Evolutionary conservation across 1,140 invertebrate genomes (phyloP), one percentile per base, ranked within the genome.

Genomic region (Ceratina japonica): DNA sequence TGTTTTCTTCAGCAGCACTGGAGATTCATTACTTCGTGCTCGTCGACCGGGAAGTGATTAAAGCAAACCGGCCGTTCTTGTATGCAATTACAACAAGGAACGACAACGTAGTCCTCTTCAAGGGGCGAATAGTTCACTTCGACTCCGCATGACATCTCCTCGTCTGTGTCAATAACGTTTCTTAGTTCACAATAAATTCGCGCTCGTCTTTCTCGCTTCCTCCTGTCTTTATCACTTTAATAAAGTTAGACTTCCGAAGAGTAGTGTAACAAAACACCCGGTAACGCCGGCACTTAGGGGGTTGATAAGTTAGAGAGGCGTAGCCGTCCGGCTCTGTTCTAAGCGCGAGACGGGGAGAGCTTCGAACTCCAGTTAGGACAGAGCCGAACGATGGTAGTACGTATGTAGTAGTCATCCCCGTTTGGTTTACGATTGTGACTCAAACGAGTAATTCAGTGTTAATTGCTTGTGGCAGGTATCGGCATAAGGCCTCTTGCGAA

Each of bases 381-480:
- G 37, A 44, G 37, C 37, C 2, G 37, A 44, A 44, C 27, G 27
- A 31, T 44, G 5, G 10, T 44, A 44, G 37, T 10, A 44, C 37
- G 37, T 44, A 44, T 44, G 37, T 44, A 44, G 37, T 44, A 44
- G 37, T 8, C 13, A 56, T n/a, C 54, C 15, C 37, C 8, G 31
- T 66, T 20, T n/a, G n/a, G n/a, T 62, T 49, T 5, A n/a, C 18
- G 27, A 5, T 8, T 18, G 10, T 16, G 1, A 8, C 0, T 22
- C 0, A 51, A 58, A 7, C n/a, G 18, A 65, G 44, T 76, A 80
- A 80, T 80, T 58, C 31, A 75, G 4, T 64, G 27, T 81, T 72
- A 64, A 79, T 82, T 82, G 65, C 31, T 80, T 87, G 73, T 80
- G 82, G 56, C 80, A 87, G 86, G 85, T 87, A 7, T 56, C 52